Base-by-base conservation (phyloP, 1,140 invertebrate species). In the Elysia chlorotica region DNA sequence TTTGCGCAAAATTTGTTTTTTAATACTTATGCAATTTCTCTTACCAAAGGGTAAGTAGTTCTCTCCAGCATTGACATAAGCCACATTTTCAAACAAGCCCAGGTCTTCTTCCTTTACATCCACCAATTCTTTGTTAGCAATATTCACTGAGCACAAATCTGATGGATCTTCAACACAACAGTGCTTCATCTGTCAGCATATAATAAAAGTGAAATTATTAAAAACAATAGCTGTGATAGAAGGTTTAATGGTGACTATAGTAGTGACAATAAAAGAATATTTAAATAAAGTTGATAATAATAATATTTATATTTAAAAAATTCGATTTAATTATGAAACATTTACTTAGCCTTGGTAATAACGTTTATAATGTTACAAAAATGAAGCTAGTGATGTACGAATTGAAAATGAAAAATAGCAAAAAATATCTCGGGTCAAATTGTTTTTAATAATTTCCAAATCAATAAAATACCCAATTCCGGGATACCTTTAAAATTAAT, bases 11-110 rank as follows among this genome's bases (percentile, higher is more conserved):
- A n/a, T n/a, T n/a, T n/a, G n/a, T n/a, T n/a, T n/a, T n/a, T n/a
- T n/a, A n/a, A n/a, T n/a, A n/a, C n/a, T n/a, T n/a, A n/a, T n/a
- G n/a, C n/a, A n/a, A n/a, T n/a, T n/a, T n/a, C n/a, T 70, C 80
- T 70, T 72, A 87, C 86, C 83, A 73, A 87, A 81, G 1, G 83
- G 83, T 23, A 87, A 77, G 67, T 76, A 82, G 78, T 87, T 87
- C 63, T 87, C 86, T 54, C 79, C 81, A 23, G 86, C 86, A 80
- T 87, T 87, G 10, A 87, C 79, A 78, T 87, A 86, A 37, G 83
- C 83, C 2, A 87, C 84, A 82, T 85, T 87, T 74, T 87, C 85
- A 79, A 87, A 87, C 6, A 87, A 71, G 21, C 72, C 68, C 57
- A 87, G 76, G 73, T 87, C 86, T 67, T 86, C 86, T 74, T 86